Conservation (phyloP, 64 coral and sea anemone species). For the Pocillopora verrucosa region DNA sequence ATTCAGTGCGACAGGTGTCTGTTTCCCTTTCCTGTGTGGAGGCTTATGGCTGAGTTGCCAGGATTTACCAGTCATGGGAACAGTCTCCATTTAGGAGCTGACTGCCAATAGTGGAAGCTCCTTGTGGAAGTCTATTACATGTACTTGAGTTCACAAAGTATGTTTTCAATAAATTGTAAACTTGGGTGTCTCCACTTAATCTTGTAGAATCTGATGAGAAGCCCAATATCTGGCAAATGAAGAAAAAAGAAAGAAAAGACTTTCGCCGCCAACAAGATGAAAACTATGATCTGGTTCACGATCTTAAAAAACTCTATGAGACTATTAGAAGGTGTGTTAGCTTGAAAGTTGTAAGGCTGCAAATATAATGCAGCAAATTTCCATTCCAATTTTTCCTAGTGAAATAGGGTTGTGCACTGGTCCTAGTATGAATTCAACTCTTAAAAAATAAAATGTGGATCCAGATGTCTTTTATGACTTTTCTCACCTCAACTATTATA, state of each 20-base stretch:
- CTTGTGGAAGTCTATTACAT: no score
- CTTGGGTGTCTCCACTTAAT: neutral
- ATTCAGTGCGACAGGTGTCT: no score
- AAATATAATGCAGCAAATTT: neutral
- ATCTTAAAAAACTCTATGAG: conserved; percentile 83
- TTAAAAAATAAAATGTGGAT: no score
- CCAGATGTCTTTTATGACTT: no score
- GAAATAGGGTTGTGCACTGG: no score
- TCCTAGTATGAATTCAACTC: no score
- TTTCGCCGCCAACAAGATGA: conserved; percentile 77
- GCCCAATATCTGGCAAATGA: conserved; percentile 91
- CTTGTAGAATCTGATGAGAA: conserved; percentile 55
- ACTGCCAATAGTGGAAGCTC: no score
- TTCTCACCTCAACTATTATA: no score
- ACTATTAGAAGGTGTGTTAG: conserved; percentile 75
- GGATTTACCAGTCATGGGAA: no score
- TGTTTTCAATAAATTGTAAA: neutral
- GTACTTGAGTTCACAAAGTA: neutral
- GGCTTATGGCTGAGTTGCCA: no score
- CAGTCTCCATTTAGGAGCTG: no score
- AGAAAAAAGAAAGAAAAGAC: conserved; percentile 88
- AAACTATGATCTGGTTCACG: conserved; percentile 76
- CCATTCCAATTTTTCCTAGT: neutral
- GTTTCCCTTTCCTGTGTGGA: no score
- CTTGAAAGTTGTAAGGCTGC: neutral